Evolutionary conservation across 2,888 invertebrate genomes (phyloP).

Genomic region (Antheraea yamamai): DNA sequence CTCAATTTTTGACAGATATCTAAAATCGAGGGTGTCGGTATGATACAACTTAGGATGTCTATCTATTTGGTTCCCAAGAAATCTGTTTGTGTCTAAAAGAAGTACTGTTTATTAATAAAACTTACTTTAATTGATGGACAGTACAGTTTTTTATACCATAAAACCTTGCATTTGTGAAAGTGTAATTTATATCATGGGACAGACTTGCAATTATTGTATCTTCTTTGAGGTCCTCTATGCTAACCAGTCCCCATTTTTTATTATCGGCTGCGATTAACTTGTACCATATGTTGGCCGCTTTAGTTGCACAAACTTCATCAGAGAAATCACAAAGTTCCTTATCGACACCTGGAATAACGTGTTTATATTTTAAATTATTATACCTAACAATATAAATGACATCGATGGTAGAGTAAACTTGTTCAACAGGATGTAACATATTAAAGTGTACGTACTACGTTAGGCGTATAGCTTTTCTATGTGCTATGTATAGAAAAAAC

Average conservation of each 20-base stretch:
- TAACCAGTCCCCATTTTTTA: slow-evolving; percentile 21
- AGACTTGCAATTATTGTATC: slow-evolving; percentile 17
- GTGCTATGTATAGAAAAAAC: too few relatives aligned
- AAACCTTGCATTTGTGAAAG: slow-evolving; percentile 19
- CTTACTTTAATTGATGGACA: slow-evolving; percentile 25
- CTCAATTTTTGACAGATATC: background rate
- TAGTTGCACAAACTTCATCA: slow-evolving; percentile 25
- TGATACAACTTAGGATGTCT: background rate
- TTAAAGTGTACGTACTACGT: too few relatives aligned
- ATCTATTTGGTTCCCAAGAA: background rate
- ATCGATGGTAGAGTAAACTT: too few relatives aligned
- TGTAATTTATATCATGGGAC: slow-evolving; percentile 17
- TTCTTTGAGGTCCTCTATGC: slow-evolving; percentile 26
- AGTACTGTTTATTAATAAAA: background rate
- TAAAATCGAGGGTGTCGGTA: background rate
- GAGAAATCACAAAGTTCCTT: slow-evolving; percentile 20
- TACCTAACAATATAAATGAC: too few relatives aligned
- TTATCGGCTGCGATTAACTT: slow-evolving; percentile 23
- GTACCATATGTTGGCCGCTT: slow-evolving; percentile 21
- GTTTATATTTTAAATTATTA: too few relatives aligned
- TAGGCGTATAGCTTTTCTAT: background rate
- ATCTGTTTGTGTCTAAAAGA: background rate
- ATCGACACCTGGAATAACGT: slow-evolving; percentile 20
- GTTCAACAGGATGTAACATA: too few relatives aligned
- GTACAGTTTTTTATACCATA: slow-evolving; percentile 26